Evolutionary conservation across 2,113 vertebrate species (phyloP).

Genomic region (Etheostoma cragini): DNA sequence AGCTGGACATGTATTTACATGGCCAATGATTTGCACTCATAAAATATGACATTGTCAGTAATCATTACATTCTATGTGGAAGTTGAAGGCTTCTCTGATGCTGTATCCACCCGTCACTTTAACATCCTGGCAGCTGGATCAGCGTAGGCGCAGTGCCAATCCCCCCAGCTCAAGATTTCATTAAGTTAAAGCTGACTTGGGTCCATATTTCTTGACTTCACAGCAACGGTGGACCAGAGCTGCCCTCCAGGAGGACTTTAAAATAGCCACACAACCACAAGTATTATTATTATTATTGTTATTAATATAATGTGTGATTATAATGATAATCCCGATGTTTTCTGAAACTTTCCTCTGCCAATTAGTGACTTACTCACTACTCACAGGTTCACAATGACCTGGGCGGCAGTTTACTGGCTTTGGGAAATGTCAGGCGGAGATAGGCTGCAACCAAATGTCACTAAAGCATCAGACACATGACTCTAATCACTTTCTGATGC

Average conservation of each 20-base stretch:
- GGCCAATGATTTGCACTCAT: slow-evolving; percentile 33
- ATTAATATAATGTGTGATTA: slow-evolving; percentile 15
- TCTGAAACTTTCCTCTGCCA: neutral
- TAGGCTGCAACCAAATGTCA: slow-evolving; percentile 57
- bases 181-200: slow-evolving; percentile 34
- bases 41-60: slow-evolving; percentile 54
- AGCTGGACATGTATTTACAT: slow-evolving; percentile 28
- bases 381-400: slow-evolving; percentile 48
- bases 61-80: slow-evolving; percentile 47
- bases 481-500: slow-evolving; percentile 31
- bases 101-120: slow-evolving; percentile 52
- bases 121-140: slow-evolving; percentile 43
- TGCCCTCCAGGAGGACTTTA: neutral
- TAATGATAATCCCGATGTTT: neutral
- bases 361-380: slow-evolving; percentile 42
- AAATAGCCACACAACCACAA: neutral
- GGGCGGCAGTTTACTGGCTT: slow-evolving; percentile 29
- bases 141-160: slow-evolving; percentile 3
- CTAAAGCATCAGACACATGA: slow-evolving; percentile 26
- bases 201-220: slow-evolving; percentile 34
- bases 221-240: slow-evolving; percentile 1
- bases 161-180: slow-evolving; percentile 29
- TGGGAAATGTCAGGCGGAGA: slow-evolving; percentile 68
- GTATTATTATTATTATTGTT: too few species aligned
- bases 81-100: slow-evolving; percentile 31